Evolutionary conservation across 1,140 invertebrate species (phyloP).

Genomic region (Philopotamus ludificatus): DNA sequence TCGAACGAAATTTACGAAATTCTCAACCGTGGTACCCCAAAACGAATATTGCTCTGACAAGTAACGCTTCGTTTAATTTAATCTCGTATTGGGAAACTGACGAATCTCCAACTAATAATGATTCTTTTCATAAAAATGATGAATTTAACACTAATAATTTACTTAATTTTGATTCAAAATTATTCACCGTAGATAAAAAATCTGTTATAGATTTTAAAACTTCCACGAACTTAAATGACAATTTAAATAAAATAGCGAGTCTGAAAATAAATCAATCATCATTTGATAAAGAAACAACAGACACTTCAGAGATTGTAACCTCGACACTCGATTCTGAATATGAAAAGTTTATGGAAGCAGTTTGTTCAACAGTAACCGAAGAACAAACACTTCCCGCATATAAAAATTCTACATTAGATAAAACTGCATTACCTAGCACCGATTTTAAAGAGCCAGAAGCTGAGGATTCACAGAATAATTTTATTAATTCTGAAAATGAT

Average conservation of each 20-base stretch:
- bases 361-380: conserved; percentile 31
- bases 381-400: too few relatives aligned
- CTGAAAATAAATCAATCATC: too few relatives aligned
- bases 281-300: too few relatives aligned
- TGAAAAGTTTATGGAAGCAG: conserved; percentile 40
- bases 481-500: too few relatives aligned
- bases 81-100: conserved; percentile 40
- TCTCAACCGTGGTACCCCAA: conserved; percentile 32
- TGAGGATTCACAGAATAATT: too few relatives aligned
- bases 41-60: conserved; percentile 13
- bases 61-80: conserved; percentile 20
- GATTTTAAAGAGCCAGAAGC: too few relatives aligned
- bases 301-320: too few relatives aligned
- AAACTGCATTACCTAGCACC: too few relatives aligned
- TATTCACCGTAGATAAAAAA: not conserved
- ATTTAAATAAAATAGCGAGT: too few relatives aligned
- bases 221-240: not conserved
- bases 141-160: too few relatives aligned
- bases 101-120: conserved; percentile 26
- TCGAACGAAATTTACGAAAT: too few relatives aligned
- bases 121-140: not conserved
- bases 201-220: not conserved
- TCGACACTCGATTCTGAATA: conserved; percentile 35
- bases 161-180: not conserved
- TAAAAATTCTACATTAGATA: too few relatives aligned